Base-by-base conservation (phyloP, 2,888 invertebrate species). In the Orthosia cruda region DNA sequence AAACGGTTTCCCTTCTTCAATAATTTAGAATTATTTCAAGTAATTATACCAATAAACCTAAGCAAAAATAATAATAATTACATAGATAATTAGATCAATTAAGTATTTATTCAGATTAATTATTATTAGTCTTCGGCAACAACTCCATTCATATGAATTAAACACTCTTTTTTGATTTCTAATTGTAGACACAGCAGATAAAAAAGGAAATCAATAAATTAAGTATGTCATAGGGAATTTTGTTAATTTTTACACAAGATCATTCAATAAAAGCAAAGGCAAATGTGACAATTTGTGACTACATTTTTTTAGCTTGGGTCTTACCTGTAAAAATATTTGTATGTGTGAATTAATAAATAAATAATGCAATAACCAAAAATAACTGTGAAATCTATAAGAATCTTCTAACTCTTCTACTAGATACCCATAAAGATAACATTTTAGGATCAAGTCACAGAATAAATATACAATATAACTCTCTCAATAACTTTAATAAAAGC, bases 41-140 rank as follows among this genome's bases (percentile, higher is more conserved):
- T 32, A 45, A 15, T 7, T 15, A 32, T 23, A 74, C 5, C 26
- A 65, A 57, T 64, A 26, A n/a, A 58, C 66, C 26, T 20, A 45
- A 32, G 26, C 9, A 32, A 3, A 20, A 47, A 26, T 58, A 66
- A 2, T 20, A 40, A 40, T 40, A 40, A 9, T 40, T 40, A 40
- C 40, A 40, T 40, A 9, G 40, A 18, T 18, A 57, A 45, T 45
- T 18, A 74, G 18, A 12, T 32, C 5, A 23, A 63, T 4, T 40
- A 40, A 40, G 40, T 45, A 2, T 45, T 26, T 23, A 18, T 32
- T 66, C 26, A 20, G 20, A 18, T 65, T n/a, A n/a, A 32, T 40
- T 18, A 40, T 4, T 18, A 18, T 3, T 26, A 26, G 40, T 40
- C 9, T 58, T 71, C 58, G 15, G 26, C 13, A 52, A 52, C 11